phyloP scores from a whole-genome alignment of 2,797 vertebrate genomes.

The Molossus alvarezi region DNA sequence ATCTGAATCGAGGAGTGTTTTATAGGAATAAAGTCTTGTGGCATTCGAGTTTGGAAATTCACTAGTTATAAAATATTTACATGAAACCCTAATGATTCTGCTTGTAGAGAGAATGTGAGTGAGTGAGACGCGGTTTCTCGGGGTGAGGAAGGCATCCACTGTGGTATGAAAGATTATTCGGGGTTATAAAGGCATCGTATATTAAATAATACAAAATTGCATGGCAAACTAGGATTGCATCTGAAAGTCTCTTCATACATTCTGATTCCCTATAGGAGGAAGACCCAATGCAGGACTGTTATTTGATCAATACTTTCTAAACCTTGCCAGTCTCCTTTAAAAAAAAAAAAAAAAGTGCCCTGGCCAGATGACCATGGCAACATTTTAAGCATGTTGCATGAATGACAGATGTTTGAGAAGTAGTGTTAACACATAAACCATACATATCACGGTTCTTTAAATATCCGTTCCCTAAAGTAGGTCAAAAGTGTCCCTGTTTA shows the following conservation, averaged over 20 bases:
- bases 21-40: neutral
- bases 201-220: neutral
- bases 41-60: slow-evolving; percentile 4
- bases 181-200: neutral
- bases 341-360: neutral
- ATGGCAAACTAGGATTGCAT: neutral
- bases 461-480: slow-evolving; percentile 73
- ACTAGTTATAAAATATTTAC: neutral
- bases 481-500: slow-evolving; percentile 53
- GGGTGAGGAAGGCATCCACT: neutral
- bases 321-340: neutral
- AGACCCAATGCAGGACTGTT: neutral
- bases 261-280: slow-evolving; percentile 18
- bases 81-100: neutral
- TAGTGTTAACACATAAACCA: neutral
- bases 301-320: slow-evolving; percentile 32
- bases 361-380: neutral
- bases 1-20: neutral
- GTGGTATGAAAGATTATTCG: neutral
- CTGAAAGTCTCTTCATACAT: neutral
- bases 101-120: neutral
- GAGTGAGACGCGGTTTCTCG: neutral
- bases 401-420: slow-evolving; percentile 38
- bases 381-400: neutral
- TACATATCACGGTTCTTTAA: slow-evolving; percentile 34